These are phyloP conservation scores for Parazoanthus darwini DNA, from an alignment of 92 coral and sea anemone species.

Conservation along the genomic window DNA sequence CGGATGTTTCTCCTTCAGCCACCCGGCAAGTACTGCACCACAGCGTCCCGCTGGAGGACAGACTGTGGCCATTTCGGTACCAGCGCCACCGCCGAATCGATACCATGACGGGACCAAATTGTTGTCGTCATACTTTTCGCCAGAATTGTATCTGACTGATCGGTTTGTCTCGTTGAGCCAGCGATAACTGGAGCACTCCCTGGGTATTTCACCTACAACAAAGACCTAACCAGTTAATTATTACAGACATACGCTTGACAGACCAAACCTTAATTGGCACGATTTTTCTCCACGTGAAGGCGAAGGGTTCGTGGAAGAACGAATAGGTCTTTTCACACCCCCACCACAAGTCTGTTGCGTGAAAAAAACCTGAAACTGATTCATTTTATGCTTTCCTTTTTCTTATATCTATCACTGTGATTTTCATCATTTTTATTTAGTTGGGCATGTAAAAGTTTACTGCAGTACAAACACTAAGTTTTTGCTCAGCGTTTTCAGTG, in stretches of 20 bases:
- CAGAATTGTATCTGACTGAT: not conserved
- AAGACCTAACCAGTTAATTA: not conserved
- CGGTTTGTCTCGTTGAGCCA: conserved; percentile 10
- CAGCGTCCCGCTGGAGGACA: not conserved
- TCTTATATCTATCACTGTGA: too few relatives aligned
- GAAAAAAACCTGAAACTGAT: too few relatives aligned
- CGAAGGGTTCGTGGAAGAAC: too few relatives aligned
- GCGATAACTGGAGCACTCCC: not conserved
- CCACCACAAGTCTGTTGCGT: too few relatives aligned
- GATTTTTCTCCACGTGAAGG: too few relatives aligned
- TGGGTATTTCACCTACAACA: not conserved
- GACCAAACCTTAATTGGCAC: not conserved
- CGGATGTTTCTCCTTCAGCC: not conserved
- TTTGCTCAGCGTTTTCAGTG: too few relatives aligned
- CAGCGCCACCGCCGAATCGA: not conserved
- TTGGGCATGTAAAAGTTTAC: too few relatives aligned
- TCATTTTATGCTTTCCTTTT: too few relatives aligned
- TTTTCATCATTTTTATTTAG: too few relatives aligned
- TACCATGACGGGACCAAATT: not conserved
- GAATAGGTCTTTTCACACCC: too few relatives aligned
- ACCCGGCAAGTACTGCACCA: not conserved
- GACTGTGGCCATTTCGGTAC: conserved; percentile 12
- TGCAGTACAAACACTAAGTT: too few relatives aligned
- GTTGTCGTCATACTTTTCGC: not conserved
- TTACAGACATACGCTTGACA: not conserved